phyloP scores from a whole-genome alignment of 2,113 vertebrate genomes.

The Tachuris rubrigastra region DNA sequence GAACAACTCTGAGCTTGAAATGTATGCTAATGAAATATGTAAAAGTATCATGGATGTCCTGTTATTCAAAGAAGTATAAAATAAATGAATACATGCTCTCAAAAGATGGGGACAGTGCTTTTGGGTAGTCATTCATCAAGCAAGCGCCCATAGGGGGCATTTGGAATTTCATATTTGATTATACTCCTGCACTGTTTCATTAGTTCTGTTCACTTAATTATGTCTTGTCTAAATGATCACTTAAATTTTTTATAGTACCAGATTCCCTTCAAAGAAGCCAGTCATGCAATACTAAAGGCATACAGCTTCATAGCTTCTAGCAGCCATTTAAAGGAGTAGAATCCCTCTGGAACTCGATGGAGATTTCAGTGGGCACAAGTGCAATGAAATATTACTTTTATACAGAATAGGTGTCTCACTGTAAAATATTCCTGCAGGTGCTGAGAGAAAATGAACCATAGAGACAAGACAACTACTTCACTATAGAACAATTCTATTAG shows the following conservation, averaged over 20 bases:
- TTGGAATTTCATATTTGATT: conserved; percentile 23
- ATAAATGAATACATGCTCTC: background rate
- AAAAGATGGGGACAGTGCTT: background rate
- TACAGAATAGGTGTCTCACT: background rate
- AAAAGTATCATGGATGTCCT: background rate
- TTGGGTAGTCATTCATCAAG: background rate
- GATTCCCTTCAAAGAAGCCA: conserved; percentile 24
- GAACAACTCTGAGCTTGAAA: background rate
- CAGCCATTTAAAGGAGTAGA: background rate
- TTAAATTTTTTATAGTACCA: conserved; percentile 44
- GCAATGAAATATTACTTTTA: background rate
- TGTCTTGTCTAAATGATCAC: conserved; percentile 54
- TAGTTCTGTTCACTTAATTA: conserved; percentile 61
- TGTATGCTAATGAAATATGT: conserved; percentile 17
- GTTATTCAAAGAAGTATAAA: background rate
- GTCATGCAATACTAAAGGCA: conserved; percentile 31
- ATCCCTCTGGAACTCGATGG: background rate
- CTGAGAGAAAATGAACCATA: background rate
- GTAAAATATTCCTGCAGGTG: background rate
- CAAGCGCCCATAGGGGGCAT: background rate
- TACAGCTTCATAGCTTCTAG: background rate
- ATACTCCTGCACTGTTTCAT: conserved; percentile 36
- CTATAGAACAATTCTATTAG: background rate
- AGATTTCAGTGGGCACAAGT: background rate
- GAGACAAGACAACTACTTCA: background rate